Conservation (phyloP, 2,888 invertebrate species). For the Limnephilus auricula region DNA sequence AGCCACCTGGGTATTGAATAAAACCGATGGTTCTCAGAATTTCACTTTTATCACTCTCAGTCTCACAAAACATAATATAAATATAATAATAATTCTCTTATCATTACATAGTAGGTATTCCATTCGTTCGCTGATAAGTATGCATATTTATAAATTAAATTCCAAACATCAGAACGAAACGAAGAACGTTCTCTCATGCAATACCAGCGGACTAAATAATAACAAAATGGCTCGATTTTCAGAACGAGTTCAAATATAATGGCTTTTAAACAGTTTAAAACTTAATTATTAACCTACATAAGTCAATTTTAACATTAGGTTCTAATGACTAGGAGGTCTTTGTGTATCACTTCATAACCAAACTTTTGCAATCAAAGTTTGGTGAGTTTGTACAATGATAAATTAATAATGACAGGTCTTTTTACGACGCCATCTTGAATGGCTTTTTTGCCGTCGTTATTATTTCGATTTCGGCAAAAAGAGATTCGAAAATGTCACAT, state of each 20-base stretch:
- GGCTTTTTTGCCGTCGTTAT: background rate
- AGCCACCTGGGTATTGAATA: background rate
- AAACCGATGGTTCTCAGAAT: background rate
- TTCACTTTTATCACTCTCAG: background rate
- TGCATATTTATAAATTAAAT: background rate
- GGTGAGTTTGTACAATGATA: constrained; percentile 3
- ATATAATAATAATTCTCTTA: background rate
- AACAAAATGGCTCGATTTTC: background rate
- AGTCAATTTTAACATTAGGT: background rate
- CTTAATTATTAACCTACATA: background rate
- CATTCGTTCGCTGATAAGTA: background rate
- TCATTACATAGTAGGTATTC: background rate
- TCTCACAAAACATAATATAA: background rate
- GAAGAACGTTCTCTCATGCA: background rate
- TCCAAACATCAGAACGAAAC: background rate
- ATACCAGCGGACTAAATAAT: background rate
- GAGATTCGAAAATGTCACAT: background rate
- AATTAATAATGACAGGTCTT: background rate
- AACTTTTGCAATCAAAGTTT: constrained; percentile 12
- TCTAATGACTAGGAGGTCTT: constrained; percentile 39
- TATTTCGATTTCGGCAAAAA: background rate
- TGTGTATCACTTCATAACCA: constrained; percentile 14
- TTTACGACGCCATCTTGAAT: constrained; percentile 16
- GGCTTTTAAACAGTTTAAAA: background rate
- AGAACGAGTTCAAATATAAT: background rate